These are phyloP conservation scores for Alectoris magna DNA, from an alignment of 2,797 vertebrate genomes.

Conservation along the genomic window DNA sequence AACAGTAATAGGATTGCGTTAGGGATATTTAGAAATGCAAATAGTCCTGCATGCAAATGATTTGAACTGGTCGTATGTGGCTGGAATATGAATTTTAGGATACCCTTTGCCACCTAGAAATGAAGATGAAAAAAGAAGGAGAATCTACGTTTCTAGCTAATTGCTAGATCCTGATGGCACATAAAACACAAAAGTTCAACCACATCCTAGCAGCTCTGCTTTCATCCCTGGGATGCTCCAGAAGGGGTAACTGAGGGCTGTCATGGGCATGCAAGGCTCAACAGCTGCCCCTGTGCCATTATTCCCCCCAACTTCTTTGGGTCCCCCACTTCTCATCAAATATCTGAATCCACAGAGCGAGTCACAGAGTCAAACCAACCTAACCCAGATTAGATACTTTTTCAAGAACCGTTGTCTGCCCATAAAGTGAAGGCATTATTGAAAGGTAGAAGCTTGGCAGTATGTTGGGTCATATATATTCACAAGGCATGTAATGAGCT, in stretches of 20 bases:
- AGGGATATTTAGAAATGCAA: not conserved
- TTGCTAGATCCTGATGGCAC: not conserved
- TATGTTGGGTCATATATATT: not conserved
- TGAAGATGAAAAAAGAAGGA: not conserved
- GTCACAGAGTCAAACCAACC: not conserved
- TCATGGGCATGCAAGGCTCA: not conserved
- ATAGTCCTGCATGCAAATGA: not conserved
- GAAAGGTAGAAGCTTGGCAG: not conserved
- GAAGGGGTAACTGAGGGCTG: not conserved
- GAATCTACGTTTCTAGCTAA: not conserved
- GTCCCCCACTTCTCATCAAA: not conserved
- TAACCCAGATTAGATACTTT: not conserved
- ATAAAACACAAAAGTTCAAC: not conserved
- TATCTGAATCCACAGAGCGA: not conserved
- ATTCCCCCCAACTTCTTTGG: rapidly evolving
- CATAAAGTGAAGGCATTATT: not conserved
- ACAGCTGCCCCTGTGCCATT: not conserved
- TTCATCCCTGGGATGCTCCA: not conserved
- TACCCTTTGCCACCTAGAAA: not conserved
- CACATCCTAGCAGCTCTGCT: not conserved
- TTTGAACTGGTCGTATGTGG: not conserved
- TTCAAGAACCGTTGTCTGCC: not conserved
- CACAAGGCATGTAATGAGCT: not conserved
- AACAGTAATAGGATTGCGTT: not conserved
- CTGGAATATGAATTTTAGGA: not conserved